Evolutionary conservation across 2,797 vertebrate genomes (phyloP), one percentile per base, ranked within the genome.

Genomic region (Schizopygopsis pylzovi): DNA sequence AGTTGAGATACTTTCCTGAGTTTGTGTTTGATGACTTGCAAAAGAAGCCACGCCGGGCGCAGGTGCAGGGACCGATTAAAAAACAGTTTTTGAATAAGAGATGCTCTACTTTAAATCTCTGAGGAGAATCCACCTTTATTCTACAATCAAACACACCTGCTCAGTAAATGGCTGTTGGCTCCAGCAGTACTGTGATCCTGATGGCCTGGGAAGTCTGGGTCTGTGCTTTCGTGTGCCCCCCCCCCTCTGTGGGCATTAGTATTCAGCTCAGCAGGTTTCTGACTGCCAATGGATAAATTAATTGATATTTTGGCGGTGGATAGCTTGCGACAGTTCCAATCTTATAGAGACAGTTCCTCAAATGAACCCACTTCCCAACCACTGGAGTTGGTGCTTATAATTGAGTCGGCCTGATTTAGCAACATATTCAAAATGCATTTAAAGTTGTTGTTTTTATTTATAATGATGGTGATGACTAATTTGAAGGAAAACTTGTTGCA

Each of bases 111-210:
- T 82, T 16, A 43, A 79, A 79, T 79, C 70, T 82, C 81, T 8
- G 22, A 65, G 22, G 70, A 80, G 82, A 71, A 37, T 75, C 13
- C 75, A 15, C 25, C 76, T 73, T 77, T 15, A 54, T 77, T 81
- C 56, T 70, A 59, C 47, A 87, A 79, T 86, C 78, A 86, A 39
- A 80, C 22, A 56, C 81, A 84, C 84, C 86, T 84, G 85, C 82
- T 59, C 8, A 15, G 79, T 70, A n/a, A 86, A 88, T 86, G 37
- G 67, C 8, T 39, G 8, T 33, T 28, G 33, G 41, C 61, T 70
- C 80, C 67, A n/a, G 73, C 75, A 45, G 54, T 1, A 7, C 41
- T 61, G 49, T 61, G 54, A 47, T 49, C 41, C 22, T n/a, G 28
- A 16, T 61, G 56, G 68, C 22, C 54, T 75, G 72, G 25, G 43